Evolutionary conservation across 2,888 invertebrate species (phyloP).

Genomic region (Drosophila mimetica): DNA sequence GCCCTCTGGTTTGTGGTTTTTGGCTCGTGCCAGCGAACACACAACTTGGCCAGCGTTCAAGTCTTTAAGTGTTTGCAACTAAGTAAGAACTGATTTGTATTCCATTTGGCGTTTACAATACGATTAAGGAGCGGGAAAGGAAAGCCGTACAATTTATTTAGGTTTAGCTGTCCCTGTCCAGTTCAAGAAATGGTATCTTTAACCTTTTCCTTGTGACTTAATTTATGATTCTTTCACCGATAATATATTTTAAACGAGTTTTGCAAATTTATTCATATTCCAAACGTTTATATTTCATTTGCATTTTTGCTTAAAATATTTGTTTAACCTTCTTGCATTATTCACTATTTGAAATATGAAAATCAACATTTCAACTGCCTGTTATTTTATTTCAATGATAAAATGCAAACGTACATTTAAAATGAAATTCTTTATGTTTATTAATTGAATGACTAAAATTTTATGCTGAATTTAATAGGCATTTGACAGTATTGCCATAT

Average conservation of each 20-base stretch:
- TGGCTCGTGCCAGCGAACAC: constrained; percentile 46
- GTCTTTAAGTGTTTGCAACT: constrained; percentile 34
- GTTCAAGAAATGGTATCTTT: neutral
- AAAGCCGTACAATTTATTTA: neutral
- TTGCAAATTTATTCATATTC: no score
- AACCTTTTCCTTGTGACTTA: neutral
- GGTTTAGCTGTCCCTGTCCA: neutral
- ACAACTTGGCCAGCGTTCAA: constrained; percentile 46
- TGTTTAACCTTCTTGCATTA: neutral
- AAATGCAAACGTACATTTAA: neutral
- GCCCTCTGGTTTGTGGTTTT: constrained; percentile 46
- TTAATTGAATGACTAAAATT: neutral
- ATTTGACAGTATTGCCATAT: no score
- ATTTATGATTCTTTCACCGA: neutral
- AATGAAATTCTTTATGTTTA: neutral
- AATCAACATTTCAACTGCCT: neutral
- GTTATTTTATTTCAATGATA: neutral
- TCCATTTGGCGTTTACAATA: constrained; percentile 18
- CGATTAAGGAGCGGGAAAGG: neutral
- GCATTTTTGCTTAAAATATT: neutral
- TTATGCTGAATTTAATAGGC: neutral
- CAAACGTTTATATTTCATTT: neutral
- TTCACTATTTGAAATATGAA: neutral
- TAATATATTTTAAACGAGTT: neutral
- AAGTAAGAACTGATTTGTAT: constrained; percentile 39